Evolutionary conservation across 2,888 invertebrate species (phyloP), one percentile per base, ranked within the genome.

Genomic region (Patella depressa): DNA sequence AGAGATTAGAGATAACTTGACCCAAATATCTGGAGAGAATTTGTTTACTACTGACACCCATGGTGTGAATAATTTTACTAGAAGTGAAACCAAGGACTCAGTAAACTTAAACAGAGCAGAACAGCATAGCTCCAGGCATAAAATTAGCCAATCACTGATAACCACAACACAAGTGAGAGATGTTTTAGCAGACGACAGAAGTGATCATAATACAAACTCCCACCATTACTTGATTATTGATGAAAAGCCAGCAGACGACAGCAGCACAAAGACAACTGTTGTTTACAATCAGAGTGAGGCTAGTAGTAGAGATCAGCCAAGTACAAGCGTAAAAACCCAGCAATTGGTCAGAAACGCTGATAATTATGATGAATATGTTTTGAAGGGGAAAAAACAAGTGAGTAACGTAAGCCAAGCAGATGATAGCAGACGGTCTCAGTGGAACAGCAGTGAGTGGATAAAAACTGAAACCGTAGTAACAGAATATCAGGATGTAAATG

Each of bases 71-170:
- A 24, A n/a, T 24, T 65, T 65, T 12, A 65, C 19, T 24, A 65
- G 12, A 65, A 11, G 24, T 14, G 65, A 65, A 65, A 65, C 19
- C 24, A 24, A 24, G 65, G 24, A 65, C 19, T 65, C 65, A 12
- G 14, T 65, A 65, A 65, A 65, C 65, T 65, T 65, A 65, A 65
- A 19, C 65, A 65, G 65, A 65, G 65, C 65, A 65, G 65, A 65
- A 65, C 65, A 11, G 24, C 19, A 65, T 65, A 45, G 45, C 45
- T 45, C 45, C 45, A 45, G 45, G 45, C 45, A 7, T 45, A 45
- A 45, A 45, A 45, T 0, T 65, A 65, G 24, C 65, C 65, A 65
- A 65, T 65, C 65, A 65, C 19, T n/a, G 65, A 12, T 65, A 5
- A 65, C 19, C 24, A 45, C 45, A 45, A 45, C 45, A 45, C 45